These are phyloP conservation scores for Sandelia bainsii DNA, from an alignment of 2,797 vertebrate species.

Conservation along the genomic window DNA sequence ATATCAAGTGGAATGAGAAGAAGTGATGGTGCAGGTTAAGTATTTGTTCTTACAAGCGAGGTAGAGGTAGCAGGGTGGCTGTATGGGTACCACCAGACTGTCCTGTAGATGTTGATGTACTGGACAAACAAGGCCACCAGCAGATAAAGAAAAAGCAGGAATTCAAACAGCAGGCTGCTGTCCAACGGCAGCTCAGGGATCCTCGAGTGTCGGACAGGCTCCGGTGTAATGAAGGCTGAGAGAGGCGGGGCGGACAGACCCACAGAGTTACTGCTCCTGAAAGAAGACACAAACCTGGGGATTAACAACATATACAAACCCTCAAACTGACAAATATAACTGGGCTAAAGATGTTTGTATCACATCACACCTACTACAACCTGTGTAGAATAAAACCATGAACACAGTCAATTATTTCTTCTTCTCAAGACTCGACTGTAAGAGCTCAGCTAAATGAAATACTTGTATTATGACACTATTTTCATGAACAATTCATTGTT, in stretches of 20 bases:
- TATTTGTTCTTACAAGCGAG: constrained; percentile 87
- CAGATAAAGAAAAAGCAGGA: constrained; percentile 97
- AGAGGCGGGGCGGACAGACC: constrained; percentile 94
- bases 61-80: constrained; percentile 96
- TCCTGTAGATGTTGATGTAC: constrained; percentile 99
- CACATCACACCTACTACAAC: not conserved
- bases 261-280: constrained; percentile 91
- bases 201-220: constrained; percentile 95
- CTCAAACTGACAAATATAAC: not conserved
- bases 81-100: constrained; percentile 99
- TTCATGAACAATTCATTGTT: too few species aligned
- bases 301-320: not conserved
- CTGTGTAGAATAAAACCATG: not conserved
- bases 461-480: too few species aligned
- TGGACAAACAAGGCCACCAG: constrained; percentile 97
- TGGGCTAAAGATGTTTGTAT: not conserved
- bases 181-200: constrained; percentile 96
- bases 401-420: not conserved
- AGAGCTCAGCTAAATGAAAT: too few species aligned
- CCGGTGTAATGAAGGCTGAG: constrained; percentile 95
- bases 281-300: constrained; percentile 24
- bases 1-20: not conserved
- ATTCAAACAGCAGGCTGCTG: constrained; percentile 94
- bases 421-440: not conserved
- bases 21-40: not conserved